Base-by-base conservation (phyloP, 2,113 vertebrate species). In the Limanda limanda region DNA sequence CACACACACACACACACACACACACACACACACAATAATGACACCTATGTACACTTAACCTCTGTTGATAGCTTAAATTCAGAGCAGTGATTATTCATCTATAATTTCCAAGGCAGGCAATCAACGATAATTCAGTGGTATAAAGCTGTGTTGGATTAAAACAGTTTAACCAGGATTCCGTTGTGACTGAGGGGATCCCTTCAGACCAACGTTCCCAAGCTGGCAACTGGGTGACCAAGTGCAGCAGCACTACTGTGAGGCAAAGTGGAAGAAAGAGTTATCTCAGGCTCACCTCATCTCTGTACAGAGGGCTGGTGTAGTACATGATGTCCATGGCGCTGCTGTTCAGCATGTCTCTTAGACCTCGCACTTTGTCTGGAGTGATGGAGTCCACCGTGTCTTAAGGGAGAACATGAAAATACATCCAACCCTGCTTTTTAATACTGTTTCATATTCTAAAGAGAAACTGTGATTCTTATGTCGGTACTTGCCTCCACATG, bases 261-360 rank as follows among this genome's bases (percentile, higher is more conserved):
- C 57, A 12, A 0, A 69, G 52, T 27, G 31, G 8, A 5, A 9
- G 31, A 21, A 14, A 1, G 55, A 56, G 55, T 23, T 2, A 9
- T 24, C 23, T 61, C 6, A 35, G 51, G 15, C 72, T 83, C 31
- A 98, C 98, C 93, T 99, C 98, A 59, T 98, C 97, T 87, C 97
- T 96, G 87, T 99, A 99, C 11, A 99, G 95, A 3, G 98, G 97
- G 56, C 97, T 99, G 20, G 97, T 98, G 37, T 99, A 99, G 88
- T 99, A 99, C 97, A 99, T 98, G 87, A 99, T 99, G 88, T 99
- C 97, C 98, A 99, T 99, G 2, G 98, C 97, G 0, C 98, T 99
- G 92, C 97, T 99, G 95, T 99, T 99, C 58, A 99, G 89, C 96
- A 99, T 97, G 42, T 99, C 97, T 87, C 98, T 94, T 42, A 99